Evolutionary conservation across 1,140 invertebrate species (phyloP).

Genomic region (Chymomyza costata): DNA sequence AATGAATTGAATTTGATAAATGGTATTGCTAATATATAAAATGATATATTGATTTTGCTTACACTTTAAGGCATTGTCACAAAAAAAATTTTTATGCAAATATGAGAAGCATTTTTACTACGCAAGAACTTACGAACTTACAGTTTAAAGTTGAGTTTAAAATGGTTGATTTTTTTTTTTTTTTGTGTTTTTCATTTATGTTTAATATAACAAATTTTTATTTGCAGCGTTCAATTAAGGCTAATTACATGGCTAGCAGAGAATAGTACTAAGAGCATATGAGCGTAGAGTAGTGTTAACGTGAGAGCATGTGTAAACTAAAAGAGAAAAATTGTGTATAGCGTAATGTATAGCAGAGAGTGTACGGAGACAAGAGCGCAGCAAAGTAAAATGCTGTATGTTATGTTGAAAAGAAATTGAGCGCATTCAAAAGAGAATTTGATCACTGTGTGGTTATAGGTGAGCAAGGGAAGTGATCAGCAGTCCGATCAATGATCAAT

Average conservation of each 20-base stretch:
- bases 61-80: slow-evolving; percentile 46
- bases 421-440: no score
- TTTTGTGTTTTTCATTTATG: slow-evolving; percentile 33
- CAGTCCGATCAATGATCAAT: no score
- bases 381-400: no score
- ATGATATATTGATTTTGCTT: slow-evolving; percentile 39
- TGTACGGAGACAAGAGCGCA: no score
- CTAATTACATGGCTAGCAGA: slow-evolving; percentile 62
- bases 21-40: slow-evolving; percentile 63
- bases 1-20: slow-evolving; percentile 62
- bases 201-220: slow-evolving; percentile 34
- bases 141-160: slow-evolving; percentile 20
- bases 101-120: slow-evolving; percentile 64
- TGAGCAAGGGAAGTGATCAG: no score
- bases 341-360: no score
- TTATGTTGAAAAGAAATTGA: no score
- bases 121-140: slow-evolving; percentile 47
- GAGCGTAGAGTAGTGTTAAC: slow-evolving; percentile 14
- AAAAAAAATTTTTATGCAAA: slow-evolving; percentile 46
- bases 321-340: no score
- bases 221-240: slow-evolving; percentile 34
- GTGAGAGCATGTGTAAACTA: no score
- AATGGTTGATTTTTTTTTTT: slow-evolving; percentile 4
- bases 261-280: slow-evolving; percentile 65
- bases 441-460: no score